Conservation (phyloP, 2,888 invertebrate species). For the Synanthedon andrenaeformis region DNA sequence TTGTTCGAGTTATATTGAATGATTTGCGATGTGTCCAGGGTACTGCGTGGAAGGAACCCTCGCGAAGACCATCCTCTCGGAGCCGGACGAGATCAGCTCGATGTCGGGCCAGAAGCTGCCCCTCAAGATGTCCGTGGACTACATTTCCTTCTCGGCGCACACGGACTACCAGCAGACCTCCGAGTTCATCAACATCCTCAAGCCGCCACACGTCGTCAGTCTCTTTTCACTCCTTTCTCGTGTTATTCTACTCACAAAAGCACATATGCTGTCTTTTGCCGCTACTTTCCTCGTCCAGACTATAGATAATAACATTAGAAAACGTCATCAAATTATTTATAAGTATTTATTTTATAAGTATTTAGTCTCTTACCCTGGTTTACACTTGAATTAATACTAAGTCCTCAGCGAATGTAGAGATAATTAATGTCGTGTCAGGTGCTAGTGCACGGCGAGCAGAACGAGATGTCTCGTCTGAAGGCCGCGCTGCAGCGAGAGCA, state of each 20-base stretch:
- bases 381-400: too few species aligned
- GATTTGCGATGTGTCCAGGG: slow-evolving; percentile 37
- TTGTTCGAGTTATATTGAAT: too few species aligned
- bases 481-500: slow-evolving; percentile 95
- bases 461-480: slow-evolving; percentile 97
- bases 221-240: not conserved
- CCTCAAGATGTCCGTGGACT: slow-evolving; percentile 97
- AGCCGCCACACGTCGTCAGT: slow-evolving; percentile 93
- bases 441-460: slow-evolving; percentile 97
- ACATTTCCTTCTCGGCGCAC: slow-evolving; percentile 99
- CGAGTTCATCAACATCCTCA: slow-evolving; percentile 93
- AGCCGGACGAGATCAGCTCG: slow-evolving; percentile 97
- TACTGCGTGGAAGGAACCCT: slow-evolving; percentile 92
- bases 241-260: too few species aligned
- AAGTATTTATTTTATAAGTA: too few species aligned
- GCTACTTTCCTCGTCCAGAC: too few species aligned
- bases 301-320: too few species aligned
- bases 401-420: too few species aligned
- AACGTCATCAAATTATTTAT: too few species aligned
- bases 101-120: slow-evolving; percentile 97
- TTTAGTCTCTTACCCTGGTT: too few species aligned
- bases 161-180: slow-evolving; percentile 98
- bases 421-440: slow-evolving; percentile 76
- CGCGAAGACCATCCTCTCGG: slow-evolving; percentile 94
- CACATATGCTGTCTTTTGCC: too few species aligned